These are phyloP conservation scores for Euphydryas editha DNA, from an alignment of 2,888 invertebrate genomes.

Conservation along the genomic window DNA sequence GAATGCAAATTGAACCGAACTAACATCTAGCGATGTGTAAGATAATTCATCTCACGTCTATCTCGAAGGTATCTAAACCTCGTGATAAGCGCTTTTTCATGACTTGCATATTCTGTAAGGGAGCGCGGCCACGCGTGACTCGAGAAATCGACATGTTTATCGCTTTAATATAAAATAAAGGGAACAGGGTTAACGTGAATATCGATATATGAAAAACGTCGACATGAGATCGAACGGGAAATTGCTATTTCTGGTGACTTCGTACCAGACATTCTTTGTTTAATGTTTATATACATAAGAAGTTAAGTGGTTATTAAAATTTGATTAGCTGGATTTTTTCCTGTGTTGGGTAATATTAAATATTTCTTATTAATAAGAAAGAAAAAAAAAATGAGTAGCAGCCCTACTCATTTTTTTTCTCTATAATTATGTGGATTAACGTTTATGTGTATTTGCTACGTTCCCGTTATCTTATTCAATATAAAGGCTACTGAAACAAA, in stretches of 20 bases:
- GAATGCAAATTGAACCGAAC: slow-evolving; percentile 44
- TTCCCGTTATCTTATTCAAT: too few species aligned
- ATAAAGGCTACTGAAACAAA: too few species aligned
- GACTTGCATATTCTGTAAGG: slow-evolving; percentile 79
- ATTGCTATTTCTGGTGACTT: slow-evolving; percentile 64
- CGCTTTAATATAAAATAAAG: slow-evolving; percentile 83
- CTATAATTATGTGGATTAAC: too few species aligned
- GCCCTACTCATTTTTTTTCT: too few species aligned
- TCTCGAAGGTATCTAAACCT: slow-evolving; percentile 67
- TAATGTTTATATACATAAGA: slow-evolving; percentile 38
- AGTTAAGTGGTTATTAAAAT: background rate
- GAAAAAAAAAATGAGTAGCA: too few species aligned
- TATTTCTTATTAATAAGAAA: too few species aligned
- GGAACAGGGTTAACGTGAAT: slow-evolving; percentile 63
- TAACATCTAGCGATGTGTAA: slow-evolving; percentile 72
- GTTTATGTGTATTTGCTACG: too few species aligned
- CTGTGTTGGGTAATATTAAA: too few species aligned
- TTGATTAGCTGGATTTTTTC: too few species aligned
- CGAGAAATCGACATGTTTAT: slow-evolving; percentile 82
- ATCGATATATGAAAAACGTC: slow-evolving; percentile 76
- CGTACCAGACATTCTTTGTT: slow-evolving; percentile 39
- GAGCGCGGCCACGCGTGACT: slow-evolving; percentile 77
- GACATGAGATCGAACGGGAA: slow-evolving; percentile 66
- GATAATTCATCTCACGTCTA: slow-evolving; percentile 76
- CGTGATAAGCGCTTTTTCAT: slow-evolving; percentile 81